These are phyloP conservation scores for Watersipora subatra DNA, from an alignment of 1,140 invertebrate species.

Conservation along the genomic window DNA sequence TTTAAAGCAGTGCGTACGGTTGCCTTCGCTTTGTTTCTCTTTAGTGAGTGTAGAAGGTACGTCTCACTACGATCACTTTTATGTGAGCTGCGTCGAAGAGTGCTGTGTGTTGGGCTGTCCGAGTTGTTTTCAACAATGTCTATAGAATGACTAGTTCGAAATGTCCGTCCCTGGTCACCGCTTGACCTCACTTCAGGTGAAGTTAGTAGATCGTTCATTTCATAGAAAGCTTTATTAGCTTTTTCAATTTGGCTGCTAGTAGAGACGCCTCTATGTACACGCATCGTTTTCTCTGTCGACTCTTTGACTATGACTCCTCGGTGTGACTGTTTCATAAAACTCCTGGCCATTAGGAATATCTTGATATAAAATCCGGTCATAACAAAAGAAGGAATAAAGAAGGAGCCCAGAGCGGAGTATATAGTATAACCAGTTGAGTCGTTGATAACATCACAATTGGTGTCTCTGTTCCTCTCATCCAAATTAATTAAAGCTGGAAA, in stretches of 20 bases:
- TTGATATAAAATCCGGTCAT: slow-evolving; percentile 91
- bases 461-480: slow-evolving; percentile 3
- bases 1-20: slow-evolving; percentile 7
- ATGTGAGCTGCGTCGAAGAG: neutral
- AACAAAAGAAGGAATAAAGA: slow-evolving; percentile 87
- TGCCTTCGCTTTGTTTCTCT: no score
- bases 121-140: neutral
- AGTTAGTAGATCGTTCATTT: neutral
- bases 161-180: no score
- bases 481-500: slow-evolving; percentile 88
- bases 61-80: neutral
- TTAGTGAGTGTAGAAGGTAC: neutral
- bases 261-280: neutral
- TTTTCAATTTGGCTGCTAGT: no score
- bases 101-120: neutral
- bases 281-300: neutral
- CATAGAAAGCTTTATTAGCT: neutral
- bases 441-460: neutral
- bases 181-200: neutral
- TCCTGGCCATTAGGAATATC: slow-evolving; percentile 51
- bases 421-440: slow-evolving; percentile 61
- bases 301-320: neutral
- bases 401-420: slow-evolving; percentile 77
- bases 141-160: no score
- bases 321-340: neutral